These are phyloP conservation scores for Palaemon carinicauda DNA, from an alignment of 1,140 invertebrate species.

Conservation along the genomic window DNA sequence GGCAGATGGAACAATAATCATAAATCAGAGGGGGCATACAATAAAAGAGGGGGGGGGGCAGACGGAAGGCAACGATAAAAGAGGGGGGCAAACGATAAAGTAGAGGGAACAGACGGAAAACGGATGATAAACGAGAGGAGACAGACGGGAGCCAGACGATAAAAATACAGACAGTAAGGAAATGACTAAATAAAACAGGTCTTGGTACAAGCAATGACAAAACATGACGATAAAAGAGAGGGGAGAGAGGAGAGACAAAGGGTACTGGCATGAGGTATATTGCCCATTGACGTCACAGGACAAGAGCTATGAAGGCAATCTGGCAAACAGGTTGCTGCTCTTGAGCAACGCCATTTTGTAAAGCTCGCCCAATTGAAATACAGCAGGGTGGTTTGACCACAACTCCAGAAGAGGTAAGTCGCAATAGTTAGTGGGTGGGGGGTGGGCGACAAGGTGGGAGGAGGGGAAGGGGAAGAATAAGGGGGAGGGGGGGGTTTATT, in stretches of 20 bases:
- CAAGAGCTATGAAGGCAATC: too few species aligned
- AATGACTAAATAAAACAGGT: too few species aligned
- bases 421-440: too few species aligned
- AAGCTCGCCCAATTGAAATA: too few species aligned
- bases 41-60: background rate
- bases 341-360: too few species aligned
- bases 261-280: background rate
- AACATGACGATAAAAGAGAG: background rate
- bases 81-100: background rate
- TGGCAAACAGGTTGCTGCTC: too few species aligned
- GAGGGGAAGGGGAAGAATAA: background rate
- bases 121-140: background rate
- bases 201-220: too few species aligned
- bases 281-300: too few species aligned
- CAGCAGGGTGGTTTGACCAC: too few species aligned
- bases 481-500: background rate
- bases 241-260: background rate
- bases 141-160: background rate
- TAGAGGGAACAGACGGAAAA: background rate
- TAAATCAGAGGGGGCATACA: background rate
- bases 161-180: too few species aligned
- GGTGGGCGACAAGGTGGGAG: background rate
- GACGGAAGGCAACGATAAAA: background rate
- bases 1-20: background rate
- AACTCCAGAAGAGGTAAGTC: too few species aligned